These are phyloP conservation scores for Anhinga rufa DNA, from an alignment of 2,113 vertebrate genomes.

Conservation along the genomic window DNA sequence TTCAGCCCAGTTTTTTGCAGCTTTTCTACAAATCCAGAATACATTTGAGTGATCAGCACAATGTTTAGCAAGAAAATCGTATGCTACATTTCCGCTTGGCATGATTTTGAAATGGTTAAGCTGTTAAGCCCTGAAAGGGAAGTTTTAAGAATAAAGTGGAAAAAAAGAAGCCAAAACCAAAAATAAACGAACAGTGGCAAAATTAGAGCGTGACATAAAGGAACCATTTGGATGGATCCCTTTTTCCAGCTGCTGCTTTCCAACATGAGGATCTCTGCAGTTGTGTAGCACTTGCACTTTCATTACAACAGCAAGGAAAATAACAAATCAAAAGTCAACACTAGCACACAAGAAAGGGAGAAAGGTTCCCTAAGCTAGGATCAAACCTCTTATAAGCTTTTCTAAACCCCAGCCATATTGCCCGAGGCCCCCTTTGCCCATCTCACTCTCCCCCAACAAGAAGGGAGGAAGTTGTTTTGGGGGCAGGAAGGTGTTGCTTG, in stretches of 20 bases:
- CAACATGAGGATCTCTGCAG: background rate
- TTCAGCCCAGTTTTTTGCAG: background rate
- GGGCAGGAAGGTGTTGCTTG: background rate
- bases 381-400: background rate
- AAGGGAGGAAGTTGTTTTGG: background rate
- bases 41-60: constrained; percentile 51
- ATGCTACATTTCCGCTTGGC: constrained; percentile 50
- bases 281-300: background rate
- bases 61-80: constrained; percentile 39
- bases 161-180: constrained; percentile 15
- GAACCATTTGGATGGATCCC: background rate
- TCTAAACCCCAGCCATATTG: background rate
- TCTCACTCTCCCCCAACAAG: background rate
- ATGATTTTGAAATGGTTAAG: constrained; percentile 57
- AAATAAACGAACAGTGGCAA: constrained; percentile 28
- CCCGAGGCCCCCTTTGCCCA: background rate
- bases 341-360: background rate
- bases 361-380: background rate
- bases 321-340: background rate
- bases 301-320: background rate
- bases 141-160: constrained; percentile 54
- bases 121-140: constrained; percentile 57
- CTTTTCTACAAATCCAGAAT: constrained; percentile 34
- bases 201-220: constrained; percentile 41
- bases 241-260: background rate